Conservation (phyloP, 2,113 vertebrate genomes). For the Lamprotornis superbus region DNA sequence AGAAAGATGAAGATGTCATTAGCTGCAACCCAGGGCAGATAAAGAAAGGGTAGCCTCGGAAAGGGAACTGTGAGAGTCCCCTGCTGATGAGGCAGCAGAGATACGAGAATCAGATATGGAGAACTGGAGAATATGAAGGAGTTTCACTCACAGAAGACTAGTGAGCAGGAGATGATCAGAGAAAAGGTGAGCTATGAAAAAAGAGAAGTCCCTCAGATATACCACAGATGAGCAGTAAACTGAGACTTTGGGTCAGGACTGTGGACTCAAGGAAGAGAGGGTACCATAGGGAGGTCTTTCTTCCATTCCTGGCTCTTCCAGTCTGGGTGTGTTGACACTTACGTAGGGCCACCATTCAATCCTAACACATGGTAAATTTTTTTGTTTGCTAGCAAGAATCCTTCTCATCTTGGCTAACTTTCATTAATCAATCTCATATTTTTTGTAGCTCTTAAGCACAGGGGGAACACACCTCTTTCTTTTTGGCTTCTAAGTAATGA, state of each 20-base stretch:
- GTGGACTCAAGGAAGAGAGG: background rate
- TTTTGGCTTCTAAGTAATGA: background rate
- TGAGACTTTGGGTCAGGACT: background rate
- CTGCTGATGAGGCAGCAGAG: background rate
- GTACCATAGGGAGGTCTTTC: background rate
- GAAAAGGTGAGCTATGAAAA: background rate
- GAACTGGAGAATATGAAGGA: background rate
- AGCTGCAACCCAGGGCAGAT: background rate
- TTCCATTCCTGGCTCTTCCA: background rate
- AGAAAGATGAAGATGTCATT: background rate
- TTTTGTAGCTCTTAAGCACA: background rate
- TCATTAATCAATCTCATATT: background rate
- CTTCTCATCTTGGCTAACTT: background rate
- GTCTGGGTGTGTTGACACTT: background rate
- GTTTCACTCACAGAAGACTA: background rate
- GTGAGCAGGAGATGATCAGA: background rate
- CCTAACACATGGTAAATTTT: background rate
- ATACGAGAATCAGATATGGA: background rate
- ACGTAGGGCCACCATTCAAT: accelerated
- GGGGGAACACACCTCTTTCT: background rate
- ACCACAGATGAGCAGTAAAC: background rate
- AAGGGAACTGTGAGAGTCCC: background rate
- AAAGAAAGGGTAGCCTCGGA: background rate
- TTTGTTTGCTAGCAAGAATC: background rate
- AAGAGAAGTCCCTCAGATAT: background rate